Evolutionary conservation across 2,797 vertebrate species (phyloP).

Genomic region (Sebastes oblongus): DNA sequence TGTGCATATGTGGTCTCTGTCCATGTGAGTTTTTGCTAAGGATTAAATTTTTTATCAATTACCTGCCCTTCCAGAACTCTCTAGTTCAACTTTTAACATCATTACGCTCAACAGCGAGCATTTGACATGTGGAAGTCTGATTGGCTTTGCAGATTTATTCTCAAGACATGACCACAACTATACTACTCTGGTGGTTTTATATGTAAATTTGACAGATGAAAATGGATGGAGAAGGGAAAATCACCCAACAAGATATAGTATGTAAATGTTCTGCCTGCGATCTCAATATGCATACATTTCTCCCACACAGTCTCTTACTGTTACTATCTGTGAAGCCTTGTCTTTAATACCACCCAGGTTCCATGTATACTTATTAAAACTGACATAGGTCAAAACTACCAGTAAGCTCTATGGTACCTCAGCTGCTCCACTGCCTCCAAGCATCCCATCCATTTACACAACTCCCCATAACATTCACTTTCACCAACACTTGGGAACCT

Average conservation of each 20-base stretch:
- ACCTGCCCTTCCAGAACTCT: background rate
- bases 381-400: background rate
- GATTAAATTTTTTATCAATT: background rate
- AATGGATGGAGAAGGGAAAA: background rate
- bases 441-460: constrained; percentile 12
- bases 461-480: constrained; percentile 13
- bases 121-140: background rate
- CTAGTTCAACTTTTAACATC: background rate
- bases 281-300: background rate
- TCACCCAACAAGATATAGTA: background rate
- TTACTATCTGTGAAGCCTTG: background rate
- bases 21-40: background rate
- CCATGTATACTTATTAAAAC: background rate
- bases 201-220: background rate
- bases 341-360: background rate
- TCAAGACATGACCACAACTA: background rate
- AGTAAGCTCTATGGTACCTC: background rate
- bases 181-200: background rate
- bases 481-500: constrained; percentile 27
- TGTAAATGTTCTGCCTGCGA: background rate
- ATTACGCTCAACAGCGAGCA: background rate
- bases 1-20: background rate
- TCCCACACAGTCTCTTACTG: background rate
- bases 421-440: constrained; percentile 29
- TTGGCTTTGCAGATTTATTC: background rate